Evolutionary conservation across 2,797 vertebrate genomes (phyloP).

Genomic region (Ctenopoma kingsleyae): DNA sequence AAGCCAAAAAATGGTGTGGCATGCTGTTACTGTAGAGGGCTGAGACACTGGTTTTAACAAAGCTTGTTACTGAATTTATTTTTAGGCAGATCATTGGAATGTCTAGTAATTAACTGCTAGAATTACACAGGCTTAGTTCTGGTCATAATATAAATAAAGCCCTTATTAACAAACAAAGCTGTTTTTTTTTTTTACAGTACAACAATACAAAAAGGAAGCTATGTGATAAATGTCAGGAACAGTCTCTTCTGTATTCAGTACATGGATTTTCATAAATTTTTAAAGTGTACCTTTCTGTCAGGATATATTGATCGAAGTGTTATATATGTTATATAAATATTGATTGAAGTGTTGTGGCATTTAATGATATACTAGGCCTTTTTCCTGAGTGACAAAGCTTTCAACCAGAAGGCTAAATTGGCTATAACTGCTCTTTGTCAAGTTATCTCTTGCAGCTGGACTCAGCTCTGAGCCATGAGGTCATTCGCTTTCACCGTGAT

Average conservation of each 20-base stretch:
- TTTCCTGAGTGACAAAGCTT: conserved; percentile 39
- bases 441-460: conserved; percentile 37
- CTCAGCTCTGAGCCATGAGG: conserved; percentile 24
- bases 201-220: background rate
- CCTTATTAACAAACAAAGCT: conserved; percentile 3
- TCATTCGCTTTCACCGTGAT: conserved; percentile 18
- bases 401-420: conserved; percentile 47
- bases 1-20: background rate
- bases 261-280: conserved; percentile 1
- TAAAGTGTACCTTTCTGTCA: conserved; percentile 16
- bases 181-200: background rate
- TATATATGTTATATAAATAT: too few species aligned
- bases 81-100: background rate
- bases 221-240: background rate
- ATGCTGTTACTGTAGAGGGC: conserved; percentile 10
- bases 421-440: conserved; percentile 26
- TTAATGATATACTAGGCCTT: conserved; percentile 1
- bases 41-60: conserved; percentile 7
- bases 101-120: conserved; percentile 10
- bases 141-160: conserved; percentile 7
- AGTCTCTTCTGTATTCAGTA: background rate
- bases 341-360: conserved; percentile 20
- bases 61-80: conserved; percentile 3
- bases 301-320: conserved; percentile 13
- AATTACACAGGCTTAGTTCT: background rate